Evolutionary conservation across 2,113 vertebrate species (phyloP).

Genomic region (Ptychochromis oligacanthus): DNA sequence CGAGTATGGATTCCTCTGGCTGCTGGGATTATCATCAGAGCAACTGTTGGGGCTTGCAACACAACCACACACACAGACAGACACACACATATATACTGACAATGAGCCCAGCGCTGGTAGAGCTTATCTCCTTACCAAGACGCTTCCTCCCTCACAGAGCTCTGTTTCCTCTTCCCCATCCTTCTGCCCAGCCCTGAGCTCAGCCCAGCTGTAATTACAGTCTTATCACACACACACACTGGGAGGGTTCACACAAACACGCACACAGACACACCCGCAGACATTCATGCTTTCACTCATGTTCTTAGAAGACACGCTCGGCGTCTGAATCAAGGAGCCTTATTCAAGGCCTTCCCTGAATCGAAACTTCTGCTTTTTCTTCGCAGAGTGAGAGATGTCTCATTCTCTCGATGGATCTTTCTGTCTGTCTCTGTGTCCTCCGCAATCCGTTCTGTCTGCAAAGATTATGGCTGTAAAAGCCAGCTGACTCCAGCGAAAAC

Average conservation of each 20-base stretch:
- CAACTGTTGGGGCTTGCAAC: conserved; percentile 69
- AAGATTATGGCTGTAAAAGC: conserved; percentile 44
- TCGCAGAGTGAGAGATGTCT: conserved; percentile 39
- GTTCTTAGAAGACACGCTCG: conserved; percentile 48
- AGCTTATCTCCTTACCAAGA: conserved; percentile 80
- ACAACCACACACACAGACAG: conserved; percentile 43
- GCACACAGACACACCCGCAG: conserved; percentile 49
- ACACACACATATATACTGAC: conserved; percentile 52
- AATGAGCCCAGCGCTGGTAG: conserved; percentile 69
- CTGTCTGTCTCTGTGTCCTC: conserved; percentile 30
- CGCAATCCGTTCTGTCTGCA: conserved; percentile 20
- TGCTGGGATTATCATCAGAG: conserved; percentile 78
- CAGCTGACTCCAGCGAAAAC: conserved; percentile 42
- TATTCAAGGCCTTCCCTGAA: conserved; percentile 55
- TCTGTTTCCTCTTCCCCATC: conserved; percentile 76
- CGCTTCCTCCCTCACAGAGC: conserved; percentile 74
- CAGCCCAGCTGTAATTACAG: conserved; percentile 78
- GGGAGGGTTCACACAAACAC: conserved; percentile 57
- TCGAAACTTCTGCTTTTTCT: conserved; percentile 66
- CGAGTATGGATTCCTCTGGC: conserved; percentile 69
- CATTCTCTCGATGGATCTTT: conserved; percentile 34
- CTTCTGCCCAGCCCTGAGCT: conserved; percentile 74
- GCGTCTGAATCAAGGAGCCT: conserved; percentile 51
- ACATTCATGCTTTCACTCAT: conserved; percentile 50
- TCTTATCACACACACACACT: conserved; percentile 75